A percentile compares a stretch with the other conserved stretches of the same genome.
Conservation (phyloP, 2,113 vertebrate species). For the Siniperca chuatsi region DNA sequence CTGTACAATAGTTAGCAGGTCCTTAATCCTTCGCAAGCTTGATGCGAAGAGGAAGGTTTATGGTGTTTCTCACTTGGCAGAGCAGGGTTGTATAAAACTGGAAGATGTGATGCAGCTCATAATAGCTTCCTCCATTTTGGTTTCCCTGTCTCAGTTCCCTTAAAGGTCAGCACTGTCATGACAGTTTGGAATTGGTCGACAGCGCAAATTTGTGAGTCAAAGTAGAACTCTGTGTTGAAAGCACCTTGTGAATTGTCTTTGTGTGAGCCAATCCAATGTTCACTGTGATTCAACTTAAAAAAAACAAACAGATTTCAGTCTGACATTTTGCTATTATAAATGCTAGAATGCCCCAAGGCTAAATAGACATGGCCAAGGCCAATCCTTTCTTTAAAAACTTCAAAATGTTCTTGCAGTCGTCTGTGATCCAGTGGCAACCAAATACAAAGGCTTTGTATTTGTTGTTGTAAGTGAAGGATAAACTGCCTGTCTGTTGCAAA, state of each 20-base stretch:
- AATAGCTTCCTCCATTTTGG: neutral
- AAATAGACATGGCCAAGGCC: neutral
- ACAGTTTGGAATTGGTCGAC: neutral
- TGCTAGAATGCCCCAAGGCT: neutral
- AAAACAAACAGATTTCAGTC: neutral
- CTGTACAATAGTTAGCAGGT: neutral
- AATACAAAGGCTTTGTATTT: neutral
- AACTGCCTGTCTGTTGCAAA: too few species aligned
- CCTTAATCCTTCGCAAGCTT: neutral
- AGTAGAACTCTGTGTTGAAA: neutral
- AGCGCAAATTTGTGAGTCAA: neutral
- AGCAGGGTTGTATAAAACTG: neutral
- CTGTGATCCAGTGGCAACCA: neutral
- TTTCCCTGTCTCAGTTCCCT: neutral
- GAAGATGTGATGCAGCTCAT: neutral
- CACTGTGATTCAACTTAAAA: neutral
- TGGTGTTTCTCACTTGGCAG: neutral
- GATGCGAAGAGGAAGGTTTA: neutral
- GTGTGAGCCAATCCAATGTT: neutral
- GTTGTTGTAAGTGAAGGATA: too few species aligned
- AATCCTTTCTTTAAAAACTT: neutral
- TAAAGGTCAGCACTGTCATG: conserved; percentile 6
- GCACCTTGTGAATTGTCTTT: neutral
- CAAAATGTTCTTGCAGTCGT: neutral
- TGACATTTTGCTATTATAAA: neutral